A percentile compares a stretch with the other conserved stretches of the same genome.
phyloP scores from a whole-genome alignment of 2,113 vertebrate genomes.

The Xiphophorus couchianus region DNA sequence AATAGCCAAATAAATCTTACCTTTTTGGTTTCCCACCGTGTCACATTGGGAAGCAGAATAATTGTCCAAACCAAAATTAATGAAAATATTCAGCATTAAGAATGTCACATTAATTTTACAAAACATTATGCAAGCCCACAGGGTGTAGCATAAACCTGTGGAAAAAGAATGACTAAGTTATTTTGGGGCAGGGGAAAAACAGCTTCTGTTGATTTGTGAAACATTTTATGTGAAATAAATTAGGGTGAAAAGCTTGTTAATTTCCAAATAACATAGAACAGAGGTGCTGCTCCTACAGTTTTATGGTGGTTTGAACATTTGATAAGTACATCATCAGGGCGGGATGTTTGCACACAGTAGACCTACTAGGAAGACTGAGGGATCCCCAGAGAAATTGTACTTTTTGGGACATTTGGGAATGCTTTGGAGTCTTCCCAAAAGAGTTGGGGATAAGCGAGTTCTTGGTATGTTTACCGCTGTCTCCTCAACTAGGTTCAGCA shows the following conservation, averaged over 20 bases:
- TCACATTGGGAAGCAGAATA: background rate
- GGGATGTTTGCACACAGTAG: background rate
- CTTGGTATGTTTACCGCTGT: no score
- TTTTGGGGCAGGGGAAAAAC: background rate
- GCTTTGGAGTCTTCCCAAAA: background rate
- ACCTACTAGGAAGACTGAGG: background rate
- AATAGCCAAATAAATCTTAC: slow-evolving; percentile 27
- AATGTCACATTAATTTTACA: slow-evolving; percentile 4
- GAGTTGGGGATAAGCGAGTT: no score
- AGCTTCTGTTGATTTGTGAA: slow-evolving; percentile 1
- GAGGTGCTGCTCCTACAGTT: background rate
- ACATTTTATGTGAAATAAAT: background rate
- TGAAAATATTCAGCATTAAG: slow-evolving; percentile 24
- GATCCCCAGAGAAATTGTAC: background rate
- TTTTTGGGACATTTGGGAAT: background rate
- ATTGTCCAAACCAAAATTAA: slow-evolving; percentile 23
- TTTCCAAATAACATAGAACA: background rate
- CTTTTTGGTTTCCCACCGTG: slow-evolving; percentile 1
- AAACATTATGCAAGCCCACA: slow-evolving; percentile 1
- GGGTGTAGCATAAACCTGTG: background rate
- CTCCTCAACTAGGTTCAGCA: no score
- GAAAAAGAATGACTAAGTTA: slow-evolving; percentile 7
- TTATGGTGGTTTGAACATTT: no score
- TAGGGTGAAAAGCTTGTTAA: background rate
- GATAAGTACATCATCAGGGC: no score